Conservation (phyloP, 1,140 invertebrate species). For the Diabrotica undecimpunctata region DNA sequence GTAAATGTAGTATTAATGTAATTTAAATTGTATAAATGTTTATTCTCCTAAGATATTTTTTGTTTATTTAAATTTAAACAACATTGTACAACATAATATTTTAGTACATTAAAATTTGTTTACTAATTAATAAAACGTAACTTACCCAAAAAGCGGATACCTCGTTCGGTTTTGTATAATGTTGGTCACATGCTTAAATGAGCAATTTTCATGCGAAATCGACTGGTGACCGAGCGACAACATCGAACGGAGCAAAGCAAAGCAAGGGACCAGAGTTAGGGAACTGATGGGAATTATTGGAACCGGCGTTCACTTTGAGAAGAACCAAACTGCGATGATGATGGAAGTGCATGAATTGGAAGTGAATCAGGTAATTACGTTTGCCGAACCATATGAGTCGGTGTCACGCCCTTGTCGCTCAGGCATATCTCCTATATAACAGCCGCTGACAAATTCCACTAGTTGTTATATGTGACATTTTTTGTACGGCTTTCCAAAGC, state of each 20-base stretch:
- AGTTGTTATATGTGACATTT: background rate
- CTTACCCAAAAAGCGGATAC: no score
- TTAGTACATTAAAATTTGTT: no score
- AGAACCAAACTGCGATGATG: slow-evolving; percentile 20
- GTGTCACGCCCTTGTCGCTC: slow-evolving; percentile 31
- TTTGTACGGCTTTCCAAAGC: background rate
- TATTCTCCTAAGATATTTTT: no score
- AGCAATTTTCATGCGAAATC: slow-evolving; percentile 8
- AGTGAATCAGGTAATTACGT: slow-evolving; percentile 26
- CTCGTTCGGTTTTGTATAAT: background rate
- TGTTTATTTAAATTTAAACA: no score
- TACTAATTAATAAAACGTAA: no score
- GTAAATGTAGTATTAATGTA: no score
- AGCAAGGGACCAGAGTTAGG: background rate
- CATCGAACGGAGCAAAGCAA: background rate
- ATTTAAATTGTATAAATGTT: no score
- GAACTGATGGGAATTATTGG: background rate
- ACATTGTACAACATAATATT: no score
- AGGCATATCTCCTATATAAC: slow-evolving; percentile 24
- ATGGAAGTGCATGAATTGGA: slow-evolving; percentile 25
- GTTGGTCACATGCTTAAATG: slow-evolving; percentile 1
- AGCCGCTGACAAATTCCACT: slow-evolving; percentile 10
- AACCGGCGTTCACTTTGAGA: slow-evolving; percentile 16
- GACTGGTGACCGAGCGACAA: background rate
- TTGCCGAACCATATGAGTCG: slow-evolving; percentile 19